These are phyloP conservation scores for Catharus fuscescens DNA, from an alignment of 2,113 vertebrate species.

Conservation along the genomic window DNA sequence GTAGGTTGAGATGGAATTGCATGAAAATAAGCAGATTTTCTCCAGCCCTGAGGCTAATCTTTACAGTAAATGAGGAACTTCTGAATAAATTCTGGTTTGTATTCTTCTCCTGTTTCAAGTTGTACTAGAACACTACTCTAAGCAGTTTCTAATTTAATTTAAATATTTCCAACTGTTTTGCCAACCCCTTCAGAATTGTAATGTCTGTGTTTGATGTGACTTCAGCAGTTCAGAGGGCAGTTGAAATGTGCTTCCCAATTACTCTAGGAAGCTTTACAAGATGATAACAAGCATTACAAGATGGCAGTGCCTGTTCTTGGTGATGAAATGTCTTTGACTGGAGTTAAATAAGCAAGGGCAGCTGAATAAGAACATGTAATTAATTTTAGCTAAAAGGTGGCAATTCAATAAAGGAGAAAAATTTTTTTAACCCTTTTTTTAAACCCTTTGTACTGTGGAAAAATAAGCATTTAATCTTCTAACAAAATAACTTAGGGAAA, in stretches of 20 bases:
- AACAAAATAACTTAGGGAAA: background rate
- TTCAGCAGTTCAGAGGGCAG: conserved; percentile 23
- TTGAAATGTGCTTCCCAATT: conserved; percentile 26
- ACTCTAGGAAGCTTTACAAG: background rate
- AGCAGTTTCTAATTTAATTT: conserved; percentile 45
- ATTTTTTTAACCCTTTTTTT: background rate
- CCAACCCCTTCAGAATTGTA: conserved; percentile 4
- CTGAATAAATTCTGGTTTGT: conserved; percentile 31
- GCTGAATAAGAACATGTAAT: background rate
- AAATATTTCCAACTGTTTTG: conserved; percentile 44
- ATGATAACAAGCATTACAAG: background rate
- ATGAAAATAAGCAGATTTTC: conserved; percentile 17
- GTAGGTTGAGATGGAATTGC: background rate
- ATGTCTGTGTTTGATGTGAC: conserved; percentile 38
- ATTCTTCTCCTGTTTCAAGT: conserved; percentile 26
- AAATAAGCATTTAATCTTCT: background rate
- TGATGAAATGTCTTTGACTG: conserved; percentile 17
- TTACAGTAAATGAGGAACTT: background rate
- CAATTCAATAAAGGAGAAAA: background rate
- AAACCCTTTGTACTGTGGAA: background rate
- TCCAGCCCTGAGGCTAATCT: background rate
- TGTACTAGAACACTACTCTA: background rate
- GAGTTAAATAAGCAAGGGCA: conserved; percentile 39
- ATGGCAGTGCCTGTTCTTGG: background rate
- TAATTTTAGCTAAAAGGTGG: background rate